These are phyloP conservation scores for Muricea muricata DNA, from an alignment of 92 coral and sea anemone genomes.

Conservation along the genomic window DNA sequence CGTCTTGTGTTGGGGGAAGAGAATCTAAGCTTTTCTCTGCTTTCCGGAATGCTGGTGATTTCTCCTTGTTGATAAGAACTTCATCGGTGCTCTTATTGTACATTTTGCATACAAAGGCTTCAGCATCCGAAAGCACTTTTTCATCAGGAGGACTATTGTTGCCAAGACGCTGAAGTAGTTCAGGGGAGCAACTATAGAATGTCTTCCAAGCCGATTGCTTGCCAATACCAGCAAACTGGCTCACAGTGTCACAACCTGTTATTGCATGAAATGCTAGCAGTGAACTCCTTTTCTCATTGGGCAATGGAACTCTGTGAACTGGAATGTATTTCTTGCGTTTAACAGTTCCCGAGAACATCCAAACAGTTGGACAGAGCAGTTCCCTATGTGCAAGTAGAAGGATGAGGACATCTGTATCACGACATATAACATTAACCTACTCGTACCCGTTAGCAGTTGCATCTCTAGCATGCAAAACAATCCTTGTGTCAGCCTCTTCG, in stretches of 20 bases:
- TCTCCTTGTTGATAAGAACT: constrained; percentile 40
- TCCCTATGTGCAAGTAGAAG: constrained; percentile 71
- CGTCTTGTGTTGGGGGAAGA: constrained; percentile 58
- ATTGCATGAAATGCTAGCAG: constrained; percentile 54
- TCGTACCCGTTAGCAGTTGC: constrained; percentile 63
- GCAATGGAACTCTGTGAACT: constrained; percentile 53
- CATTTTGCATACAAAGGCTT: constrained; percentile 72
- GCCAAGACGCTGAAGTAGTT: constrained; percentile 47
- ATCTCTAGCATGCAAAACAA: constrained; percentile 69
- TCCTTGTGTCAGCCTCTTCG: constrained; percentile 71
- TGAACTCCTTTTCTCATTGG: constrained; percentile 59
- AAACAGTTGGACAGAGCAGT: constrained; percentile 60
- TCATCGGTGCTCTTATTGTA: constrained; percentile 50
- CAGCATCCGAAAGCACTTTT: constrained; percentile 62
- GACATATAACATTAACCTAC: constrained; percentile 67
- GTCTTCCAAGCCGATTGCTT: constrained; percentile 35
- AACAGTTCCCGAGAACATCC: constrained; percentile 76
- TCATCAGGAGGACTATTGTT: constrained; percentile 25
- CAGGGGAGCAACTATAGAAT: constrained; percentile 4
- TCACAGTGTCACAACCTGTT: constrained; percentile 38
- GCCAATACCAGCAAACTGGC: constrained; percentile 39
- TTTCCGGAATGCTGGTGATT: constrained; percentile 60
- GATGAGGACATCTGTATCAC: constrained; percentile 68
- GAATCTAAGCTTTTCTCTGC: constrained; percentile 52
- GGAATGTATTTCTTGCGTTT: constrained; percentile 57